Evolutionary conservation across 2,888 invertebrate genomes (phyloP), one percentile per base, ranked within the genome.

Genomic region (Geophilus truncorum): DNA sequence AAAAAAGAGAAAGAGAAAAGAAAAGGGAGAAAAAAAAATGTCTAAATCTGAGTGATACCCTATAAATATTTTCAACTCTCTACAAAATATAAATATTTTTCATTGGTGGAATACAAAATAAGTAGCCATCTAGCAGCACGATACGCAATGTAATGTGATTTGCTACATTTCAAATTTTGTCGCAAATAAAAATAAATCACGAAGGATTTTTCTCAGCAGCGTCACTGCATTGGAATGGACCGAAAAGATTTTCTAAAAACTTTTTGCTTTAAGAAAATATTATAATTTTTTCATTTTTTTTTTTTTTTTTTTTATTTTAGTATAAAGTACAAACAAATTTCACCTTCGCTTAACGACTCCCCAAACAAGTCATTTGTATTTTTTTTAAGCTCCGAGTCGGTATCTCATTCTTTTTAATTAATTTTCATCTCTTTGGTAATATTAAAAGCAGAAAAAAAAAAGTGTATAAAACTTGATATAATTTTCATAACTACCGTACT

Each of bases 401-500:
- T 57, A 23, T 57, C 25, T 1, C 25, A 25, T 62, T 62, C 62
- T 62, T 23, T 57, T 25, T 62, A 62, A 62, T 62, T 62, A 62
- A 62, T 62, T 62, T 45, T 62, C 62, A 25, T 62, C 62, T 62
- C 62, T 62, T 62, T 25, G 12, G 28, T 5, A 62, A 25, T 62
- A 62, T 62, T 62, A 62, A 12, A 12, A 12, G 25, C 3, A 62
- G 28, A 62, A 12, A 62, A 62, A 23, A 23, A 62, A 62, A 62
- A 3, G 23, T 62, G 7, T 62, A 62, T 45, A 45, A 45, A 62
- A 62, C 62, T 9, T 62, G 28, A 15, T 62, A 15, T 62, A 62
- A 62, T 62, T 62, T 62, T 62, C 62, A 62, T 62, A 62, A 62
- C 62, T 62, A 28, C n/a, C n/a, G n/a, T n/a, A n/a, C 62, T 62